phyloP scores from a whole-genome alignment of 2,888 invertebrate species.

The Tetramorium bicarinatum region DNA sequence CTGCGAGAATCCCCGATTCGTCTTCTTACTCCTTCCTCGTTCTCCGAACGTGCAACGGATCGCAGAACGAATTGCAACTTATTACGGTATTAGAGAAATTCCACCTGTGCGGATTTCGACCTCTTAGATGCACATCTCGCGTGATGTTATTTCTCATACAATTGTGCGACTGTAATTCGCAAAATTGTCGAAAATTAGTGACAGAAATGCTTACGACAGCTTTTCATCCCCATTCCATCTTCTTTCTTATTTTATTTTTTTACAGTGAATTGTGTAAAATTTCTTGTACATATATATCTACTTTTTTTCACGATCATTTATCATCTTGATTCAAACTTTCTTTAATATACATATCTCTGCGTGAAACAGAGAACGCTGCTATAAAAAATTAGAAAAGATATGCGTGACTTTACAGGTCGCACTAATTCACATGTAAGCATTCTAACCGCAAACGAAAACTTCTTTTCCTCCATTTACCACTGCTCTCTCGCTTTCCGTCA shows the following conservation, averaged over 20 bases:
- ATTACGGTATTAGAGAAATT: slow-evolving; percentile 47
- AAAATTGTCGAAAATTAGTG: slow-evolving; percentile 81
- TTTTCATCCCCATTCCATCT: slow-evolving; percentile 23
- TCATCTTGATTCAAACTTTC: background rate
- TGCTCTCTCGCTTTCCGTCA: background rate
- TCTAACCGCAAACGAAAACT: background rate
- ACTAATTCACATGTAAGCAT: background rate
- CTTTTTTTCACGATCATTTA: background rate
- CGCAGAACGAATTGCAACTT: slow-evolving; percentile 24
- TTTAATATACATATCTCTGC: background rate
- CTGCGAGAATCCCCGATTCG: slow-evolving; percentile 47
- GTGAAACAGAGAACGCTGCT: background rate
- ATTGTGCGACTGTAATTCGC: slow-evolving; percentile 81
- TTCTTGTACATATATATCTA: background rate
- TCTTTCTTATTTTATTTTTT: slow-evolving; percentile 28
- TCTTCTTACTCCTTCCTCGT: slow-evolving; percentile 38
- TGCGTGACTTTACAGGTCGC: background rate
- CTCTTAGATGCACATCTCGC: slow-evolving; percentile 61
- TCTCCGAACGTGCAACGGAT: slow-evolving; percentile 50
- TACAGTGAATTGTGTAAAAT: background rate
- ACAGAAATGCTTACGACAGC: slow-evolving; percentile 75
- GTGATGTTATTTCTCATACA: slow-evolving; percentile 78
- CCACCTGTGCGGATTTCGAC: slow-evolving; percentile 63
- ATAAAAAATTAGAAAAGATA: background rate
- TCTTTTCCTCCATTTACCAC: background rate